These are phyloP conservation scores for Dinoponera quadriceps DNA, from an alignment of 1,140 invertebrate genomes.

Conservation along the genomic window DNA sequence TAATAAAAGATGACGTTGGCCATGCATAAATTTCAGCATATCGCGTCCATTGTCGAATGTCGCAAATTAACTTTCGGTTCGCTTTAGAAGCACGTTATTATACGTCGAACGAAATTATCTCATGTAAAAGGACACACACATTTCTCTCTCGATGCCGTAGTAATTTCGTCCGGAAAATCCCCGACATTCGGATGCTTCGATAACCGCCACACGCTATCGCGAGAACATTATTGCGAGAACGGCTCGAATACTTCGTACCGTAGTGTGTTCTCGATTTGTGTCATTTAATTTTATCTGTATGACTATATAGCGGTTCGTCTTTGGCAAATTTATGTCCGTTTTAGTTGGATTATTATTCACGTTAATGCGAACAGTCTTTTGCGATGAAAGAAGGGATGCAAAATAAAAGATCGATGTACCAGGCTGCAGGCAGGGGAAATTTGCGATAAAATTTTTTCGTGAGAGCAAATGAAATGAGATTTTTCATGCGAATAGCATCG, in stretches of 20 bases:
- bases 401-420: conserved; percentile 45
- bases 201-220: conserved; percentile 23
- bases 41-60: conserved; percentile 10
- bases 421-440: conserved; percentile 1
- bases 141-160: conserved; percentile 43
- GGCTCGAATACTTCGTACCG: too few species aligned
- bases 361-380: neutral
- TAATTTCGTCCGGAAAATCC: conserved; percentile 38
- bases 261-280: too few species aligned
- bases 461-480: conserved; percentile 16
- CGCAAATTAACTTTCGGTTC: conserved; percentile 44
- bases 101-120: conserved; percentile 41
- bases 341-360: too few species aligned
- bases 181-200: conserved; percentile 35
- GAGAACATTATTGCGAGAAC: conserved; percentile 26
- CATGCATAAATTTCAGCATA: too few species aligned
- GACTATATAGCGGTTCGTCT: too few species aligned
- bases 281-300: too few species aligned
- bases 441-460: conserved; percentile 34
- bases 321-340: too few species aligned
- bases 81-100: conserved; percentile 51
- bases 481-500: conserved; percentile 27
- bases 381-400: conserved; percentile 40
- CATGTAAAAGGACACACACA: conserved; percentile 49
- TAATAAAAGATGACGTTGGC: too few species aligned